Evolutionary conservation across 2,113 vertebrate species (phyloP).

Genomic region (Opisthocomus hoazin): DNA sequence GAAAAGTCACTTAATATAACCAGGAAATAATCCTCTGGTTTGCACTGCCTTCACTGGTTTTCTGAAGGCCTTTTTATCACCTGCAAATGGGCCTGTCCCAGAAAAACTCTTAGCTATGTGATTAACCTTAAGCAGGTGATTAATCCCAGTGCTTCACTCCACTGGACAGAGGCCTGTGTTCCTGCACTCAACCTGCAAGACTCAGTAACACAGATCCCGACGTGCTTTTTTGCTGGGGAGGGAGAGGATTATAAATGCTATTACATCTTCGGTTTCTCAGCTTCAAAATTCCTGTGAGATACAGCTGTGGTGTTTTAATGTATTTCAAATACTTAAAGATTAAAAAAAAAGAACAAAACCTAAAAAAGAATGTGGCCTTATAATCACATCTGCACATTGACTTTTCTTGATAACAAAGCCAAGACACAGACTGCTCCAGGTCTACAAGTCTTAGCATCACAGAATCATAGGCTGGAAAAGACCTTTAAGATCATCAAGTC

Average conservation of each 20-base stretch:
- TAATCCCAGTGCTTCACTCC: neutral
- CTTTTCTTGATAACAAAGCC: conserved; percentile 72
- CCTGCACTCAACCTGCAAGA: neutral
- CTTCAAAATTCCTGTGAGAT: neutral
- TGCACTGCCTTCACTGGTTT: neutral
- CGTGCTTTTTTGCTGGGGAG: neutral
- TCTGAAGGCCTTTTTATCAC: neutral
- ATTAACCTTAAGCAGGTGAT: neutral
- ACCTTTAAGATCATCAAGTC: too few relatives aligned
- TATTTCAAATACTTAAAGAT: neutral
- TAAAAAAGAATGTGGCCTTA: neutral
- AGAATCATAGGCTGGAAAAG: too few relatives aligned
- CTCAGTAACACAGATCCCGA: neutral
- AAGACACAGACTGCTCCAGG: conserved; percentile 69
- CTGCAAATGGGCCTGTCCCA: neutral
- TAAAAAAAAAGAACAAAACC: neutral
- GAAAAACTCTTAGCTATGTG: neutral
- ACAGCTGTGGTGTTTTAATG: neutral
- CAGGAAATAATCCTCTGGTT: neutral
- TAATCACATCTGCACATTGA: neutral
- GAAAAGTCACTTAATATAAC: neutral
- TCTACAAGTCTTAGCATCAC: too few relatives aligned
- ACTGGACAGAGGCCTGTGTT: neutral
- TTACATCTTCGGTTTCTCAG: neutral
- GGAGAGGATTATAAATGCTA: neutral